Evolutionary conservation across 2,113 vertebrate species (phyloP), one percentile per base, ranked within the genome.

Genomic region (Dicrurus megarhynchus): DNA sequence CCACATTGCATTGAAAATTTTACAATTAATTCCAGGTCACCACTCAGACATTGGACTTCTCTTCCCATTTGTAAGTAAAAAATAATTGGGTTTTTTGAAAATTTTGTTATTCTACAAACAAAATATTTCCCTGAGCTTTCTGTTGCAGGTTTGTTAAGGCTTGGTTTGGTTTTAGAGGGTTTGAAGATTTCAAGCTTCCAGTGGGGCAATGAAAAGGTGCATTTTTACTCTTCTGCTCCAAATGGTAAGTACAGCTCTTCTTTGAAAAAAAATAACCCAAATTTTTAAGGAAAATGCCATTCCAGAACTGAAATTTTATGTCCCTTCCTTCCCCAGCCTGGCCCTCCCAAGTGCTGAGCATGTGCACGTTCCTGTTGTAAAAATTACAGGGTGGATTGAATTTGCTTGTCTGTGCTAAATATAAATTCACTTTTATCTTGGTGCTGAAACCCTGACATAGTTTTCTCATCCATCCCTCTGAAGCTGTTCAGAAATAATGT

Each of bases 341-440:
- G 19, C 46, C 14, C 33, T 49, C 53, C 53, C 33, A 9, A 30
- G 35, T 8, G 32, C 49, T 46, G 57, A 61, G 16, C 57, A 2
- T 0, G 0, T 11, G 4, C 52, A 6, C 3, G 0, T 27, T 24
- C 24, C 65, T 21, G 10, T 5, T 22, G 47, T 35, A 41, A 5
- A 59, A 71, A 63, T 46, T 5, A 7, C 24, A 5, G 39, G 12
- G 10, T 55, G 86, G 83, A 59, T 85, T 88, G 27, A 16, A 69
- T 77, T 52, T 32, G 3, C 49, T 42, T 22, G 5, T n/a, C 68
- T 73, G 30, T 30, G 55, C 78, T 42, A 60, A 92, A 77, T 19
- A 73, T 9, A 87, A 84, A 93, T 56, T 37, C 21, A 4, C 74
- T 87, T 87, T 65, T 55, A 24, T 61, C 83, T 70, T 11, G 47